Conservation (phyloP, 2,797 vertebrate genomes). For the Manis javanica region DNA sequence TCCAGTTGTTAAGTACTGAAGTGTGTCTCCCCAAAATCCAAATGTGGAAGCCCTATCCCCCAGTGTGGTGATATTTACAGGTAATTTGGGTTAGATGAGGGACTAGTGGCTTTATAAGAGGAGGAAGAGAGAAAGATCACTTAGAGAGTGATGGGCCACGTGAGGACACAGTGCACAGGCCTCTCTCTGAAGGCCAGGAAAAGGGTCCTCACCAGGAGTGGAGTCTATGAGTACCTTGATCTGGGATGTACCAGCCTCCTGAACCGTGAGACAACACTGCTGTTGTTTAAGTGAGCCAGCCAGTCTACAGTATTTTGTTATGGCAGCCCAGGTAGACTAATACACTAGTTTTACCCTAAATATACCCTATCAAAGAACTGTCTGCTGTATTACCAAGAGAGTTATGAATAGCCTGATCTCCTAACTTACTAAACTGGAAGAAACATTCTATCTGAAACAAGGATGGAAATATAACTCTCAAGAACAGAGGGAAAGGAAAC, state of each 20-base stretch:
- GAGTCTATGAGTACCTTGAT: neutral
- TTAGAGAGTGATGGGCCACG: neutral
- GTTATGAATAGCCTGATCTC: neutral
- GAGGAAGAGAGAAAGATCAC: neutral
- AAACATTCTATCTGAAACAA: constrained; percentile 1
- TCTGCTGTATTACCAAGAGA: neutral
- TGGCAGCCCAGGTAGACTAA: neutral
- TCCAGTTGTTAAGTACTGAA: neutral
- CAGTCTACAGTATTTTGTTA: neutral
- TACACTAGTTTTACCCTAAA: neutral
- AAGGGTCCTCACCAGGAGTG: neutral
- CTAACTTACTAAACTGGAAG: neutral
- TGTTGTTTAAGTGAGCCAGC: neutral
- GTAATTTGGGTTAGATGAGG: neutral
- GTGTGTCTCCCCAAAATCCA: neutral
- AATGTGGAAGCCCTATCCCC: neutral
- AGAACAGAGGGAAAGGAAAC: constrained; percentile 1
- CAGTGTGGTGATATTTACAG: neutral
- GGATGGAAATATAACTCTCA: neutral
- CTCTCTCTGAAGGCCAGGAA: neutral
- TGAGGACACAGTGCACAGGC: neutral
- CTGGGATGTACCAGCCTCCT: neutral
- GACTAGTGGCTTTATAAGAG: neutral
- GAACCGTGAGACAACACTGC: neutral
- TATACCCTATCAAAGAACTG: neutral